These are phyloP conservation scores for Hystrix cristata DNA, from an alignment of 2,113 vertebrate species.

Conservation along the genomic window DNA sequence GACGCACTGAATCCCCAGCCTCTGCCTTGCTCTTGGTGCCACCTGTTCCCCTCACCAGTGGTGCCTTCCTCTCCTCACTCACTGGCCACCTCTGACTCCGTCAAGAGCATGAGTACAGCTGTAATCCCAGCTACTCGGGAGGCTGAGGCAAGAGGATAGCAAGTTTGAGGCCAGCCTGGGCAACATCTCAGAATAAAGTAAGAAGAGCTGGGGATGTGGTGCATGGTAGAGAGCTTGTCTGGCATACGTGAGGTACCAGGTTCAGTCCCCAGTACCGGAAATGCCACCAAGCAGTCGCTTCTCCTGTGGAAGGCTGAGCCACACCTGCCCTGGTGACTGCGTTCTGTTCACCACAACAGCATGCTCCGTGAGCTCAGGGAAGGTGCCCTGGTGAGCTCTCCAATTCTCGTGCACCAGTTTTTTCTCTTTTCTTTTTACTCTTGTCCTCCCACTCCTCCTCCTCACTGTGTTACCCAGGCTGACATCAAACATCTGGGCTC, in stretches of 20 bases:
- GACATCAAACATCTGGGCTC: neutral
- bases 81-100: neutral
- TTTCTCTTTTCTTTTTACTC: neutral
- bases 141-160: neutral
- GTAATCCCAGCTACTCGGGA: neutral
- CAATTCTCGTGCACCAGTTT: neutral
- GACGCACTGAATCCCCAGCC: neutral
- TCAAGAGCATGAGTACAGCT: neutral
- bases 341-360: neutral
- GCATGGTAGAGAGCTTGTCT: neutral
- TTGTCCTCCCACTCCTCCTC: neutral
- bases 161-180: neutral
- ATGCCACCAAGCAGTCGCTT: neutral
- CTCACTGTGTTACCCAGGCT: neutral
- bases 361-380: neutral
- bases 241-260: neutral
- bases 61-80: neutral
- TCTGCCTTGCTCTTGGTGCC: neutral
- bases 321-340: neutral
- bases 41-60: neutral
- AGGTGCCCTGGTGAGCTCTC: fast-evolving
- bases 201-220: neutral
- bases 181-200: neutral
- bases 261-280: neutral
- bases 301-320: neutral